Base-by-base conservation (phyloP, 2,888 invertebrate species). In the Mylabris sibirica region DNA sequence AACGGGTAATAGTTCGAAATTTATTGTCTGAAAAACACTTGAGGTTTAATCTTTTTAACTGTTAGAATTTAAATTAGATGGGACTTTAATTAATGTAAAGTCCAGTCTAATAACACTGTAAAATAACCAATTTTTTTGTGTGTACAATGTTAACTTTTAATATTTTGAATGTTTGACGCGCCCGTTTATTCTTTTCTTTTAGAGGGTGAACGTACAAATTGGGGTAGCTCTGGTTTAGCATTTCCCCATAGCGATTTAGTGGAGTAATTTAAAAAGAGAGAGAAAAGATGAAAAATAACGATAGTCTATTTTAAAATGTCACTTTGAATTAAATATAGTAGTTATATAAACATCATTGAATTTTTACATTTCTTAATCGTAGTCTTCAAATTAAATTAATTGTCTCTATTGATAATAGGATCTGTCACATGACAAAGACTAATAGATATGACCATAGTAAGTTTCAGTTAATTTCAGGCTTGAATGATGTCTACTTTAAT, bases 381-480 rank as follows among this genome's bases (percentile, higher is more conserved):
- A 38, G 11, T 22, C 24, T 24, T 63, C 53, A 59, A 44, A 62
- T 66, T 62, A 41, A 65, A 60, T 59, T 57, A 26, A 61, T 61
- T 68, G 34, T 64, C 30, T 59, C 34, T n/a, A n/a, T 14, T 35
- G 9, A 9, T 5, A 22, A 61, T 9, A n/a, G 41, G 61, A 17
- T 3, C 61, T 30, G 61, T 38, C 14, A 60, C 53, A 41, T n/a
- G 20, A 64, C 34, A 24, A 53, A 53, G 65, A 65, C 68, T 66
- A 63, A 69, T 69, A 64, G 69, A 69, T 61, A 70, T 60, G 67
- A 57, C 67, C 38, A 70, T 70, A 67, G 24, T 76, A 75, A 77
- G 69, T 79, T 79, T 79, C 77, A 72, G 74, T 80, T 80, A 80
- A 80, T 80, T 80, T 80, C 78, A 78, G 76, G 79, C 77, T 76